Conservation (phyloP, 1,140 invertebrate genomes). For the Zaprionus tsacasi region DNA sequence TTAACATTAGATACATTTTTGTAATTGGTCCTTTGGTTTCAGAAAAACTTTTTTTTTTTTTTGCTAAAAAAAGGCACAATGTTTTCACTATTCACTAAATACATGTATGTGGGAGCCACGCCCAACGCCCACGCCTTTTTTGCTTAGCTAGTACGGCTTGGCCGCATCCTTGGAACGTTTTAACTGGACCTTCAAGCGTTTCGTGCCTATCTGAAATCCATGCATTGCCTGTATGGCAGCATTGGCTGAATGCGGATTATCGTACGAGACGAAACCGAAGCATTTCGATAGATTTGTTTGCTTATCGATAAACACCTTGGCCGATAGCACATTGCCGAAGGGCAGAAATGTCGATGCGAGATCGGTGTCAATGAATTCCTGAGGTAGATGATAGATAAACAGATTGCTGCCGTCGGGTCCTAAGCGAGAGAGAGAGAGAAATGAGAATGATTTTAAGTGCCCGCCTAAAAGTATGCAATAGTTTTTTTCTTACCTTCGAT, state of each 20-base stretch:
- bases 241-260: slow-evolving; percentile 96
- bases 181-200: slow-evolving; percentile 98
- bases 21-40: slow-evolving; percentile 81
- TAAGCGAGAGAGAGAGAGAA: slow-evolving; percentile 67
- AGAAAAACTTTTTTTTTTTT: slow-evolving; percentile 47
- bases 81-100: slow-evolving; percentile 53
- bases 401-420: slow-evolving; percentile 98
- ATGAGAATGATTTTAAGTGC: background rate
- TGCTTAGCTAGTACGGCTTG: slow-evolving; percentile 89
- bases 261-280: slow-evolving; percentile 99
- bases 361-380: slow-evolving; percentile 98
- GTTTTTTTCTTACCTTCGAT: slow-evolving; percentile 70
- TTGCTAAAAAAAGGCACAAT: slow-evolving; percentile 67
- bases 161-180: slow-evolving; percentile 97
- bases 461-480: slow-evolving; percentile 6
- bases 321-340: slow-evolving; percentile 98
- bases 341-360: slow-evolving; percentile 97
- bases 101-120: slow-evolving; percentile 29
- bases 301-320: slow-evolving; percentile 99
- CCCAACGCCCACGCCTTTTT: slow-evolving; percentile 14
- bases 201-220: slow-evolving; percentile 98
- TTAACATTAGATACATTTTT: slow-evolving; percentile 65
- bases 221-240: slow-evolving; percentile 98
- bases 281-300: slow-evolving; percentile 99
- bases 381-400: slow-evolving; percentile 99